phyloP scores from a whole-genome alignment of 2,888 invertebrate genomes.

The Amiota minor region DNA sequence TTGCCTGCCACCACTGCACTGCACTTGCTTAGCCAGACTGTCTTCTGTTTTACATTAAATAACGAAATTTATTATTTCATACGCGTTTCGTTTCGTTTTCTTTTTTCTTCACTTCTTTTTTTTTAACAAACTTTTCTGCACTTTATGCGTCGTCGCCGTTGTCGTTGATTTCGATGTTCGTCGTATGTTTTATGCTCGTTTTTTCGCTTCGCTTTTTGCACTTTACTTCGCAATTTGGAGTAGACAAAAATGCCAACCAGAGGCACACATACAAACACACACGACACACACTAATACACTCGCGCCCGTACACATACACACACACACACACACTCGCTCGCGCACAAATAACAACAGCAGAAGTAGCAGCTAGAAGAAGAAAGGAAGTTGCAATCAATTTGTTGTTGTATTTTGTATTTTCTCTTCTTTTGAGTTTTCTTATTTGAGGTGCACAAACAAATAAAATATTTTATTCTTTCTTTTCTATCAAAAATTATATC shows the following conservation, averaged over 20 bases:
- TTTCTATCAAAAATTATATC: neutral
- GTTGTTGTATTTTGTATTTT: conserved; percentile 29
- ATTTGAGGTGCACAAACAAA: conserved; percentile 27
- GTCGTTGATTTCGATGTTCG: conserved; percentile 2
- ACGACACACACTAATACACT: neutral
- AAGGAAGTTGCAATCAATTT: conserved; percentile 52
- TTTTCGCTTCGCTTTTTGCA: conserved; percentile 41
- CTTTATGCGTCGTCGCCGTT: conserved; percentile 1
- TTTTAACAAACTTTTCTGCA: conserved; percentile 3
- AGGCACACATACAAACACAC: conserved; percentile 30
- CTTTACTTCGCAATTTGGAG: conserved; percentile 65
- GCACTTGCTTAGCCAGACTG: too few relatives aligned
- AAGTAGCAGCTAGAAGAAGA: conserved; percentile 12
- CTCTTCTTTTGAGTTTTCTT: conserved; percentile 28
- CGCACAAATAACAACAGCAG: neutral
- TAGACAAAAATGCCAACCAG: conserved; percentile 60
- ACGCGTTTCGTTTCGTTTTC: neutral
- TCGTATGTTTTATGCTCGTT: conserved; percentile 16
- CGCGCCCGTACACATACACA: conserved; percentile 18
- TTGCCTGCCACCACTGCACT: too few relatives aligned
- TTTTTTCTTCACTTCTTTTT: conserved; percentile 4
- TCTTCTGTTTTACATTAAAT: conserved; percentile 1
- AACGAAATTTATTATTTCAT: neutral
- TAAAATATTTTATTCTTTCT: neutral
- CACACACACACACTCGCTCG: conserved; percentile 28